These are phyloP conservation scores for Idris sp. DNA, from an alignment of 1,140 invertebrate genomes.

Conservation along the genomic window DNA sequence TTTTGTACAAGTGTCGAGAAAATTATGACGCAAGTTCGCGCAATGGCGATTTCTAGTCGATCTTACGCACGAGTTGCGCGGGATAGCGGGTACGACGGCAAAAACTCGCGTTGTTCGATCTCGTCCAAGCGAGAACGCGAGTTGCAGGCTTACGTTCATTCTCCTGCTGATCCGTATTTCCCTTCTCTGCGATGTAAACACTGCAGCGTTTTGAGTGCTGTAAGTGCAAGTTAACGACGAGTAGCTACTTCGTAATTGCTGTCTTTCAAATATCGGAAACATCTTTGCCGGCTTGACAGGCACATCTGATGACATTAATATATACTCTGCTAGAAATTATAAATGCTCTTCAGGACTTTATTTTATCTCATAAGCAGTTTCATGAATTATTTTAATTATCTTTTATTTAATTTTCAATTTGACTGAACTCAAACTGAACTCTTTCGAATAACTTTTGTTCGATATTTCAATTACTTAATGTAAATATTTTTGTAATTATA, in stretches of 20 bases:
- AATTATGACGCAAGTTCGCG: slow-evolving; percentile 63
- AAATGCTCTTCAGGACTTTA: too few relatives aligned
- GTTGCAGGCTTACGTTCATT: slow-evolving; percentile 52
- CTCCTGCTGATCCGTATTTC: slow-evolving; percentile 62
- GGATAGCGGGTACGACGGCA: slow-evolving; percentile 57
- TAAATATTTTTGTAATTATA: too few relatives aligned
- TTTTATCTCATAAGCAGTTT: too few relatives aligned
- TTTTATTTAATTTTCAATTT: too few relatives aligned
- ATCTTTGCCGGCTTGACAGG: slow-evolving; percentile 16
- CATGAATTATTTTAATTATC: too few relatives aligned
- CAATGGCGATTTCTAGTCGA: slow-evolving; percentile 60
- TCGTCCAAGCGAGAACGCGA: slow-evolving; percentile 60
- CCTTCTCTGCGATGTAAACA: slow-evolving; percentile 58
- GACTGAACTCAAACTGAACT: too few relatives aligned
- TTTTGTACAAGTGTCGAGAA: slow-evolving; percentile 59
- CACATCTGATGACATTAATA: too few relatives aligned
- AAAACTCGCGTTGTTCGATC: slow-evolving; percentile 63
- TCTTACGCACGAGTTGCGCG: slow-evolving; percentile 61
- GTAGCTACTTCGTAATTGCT: slow-evolving; percentile 38
- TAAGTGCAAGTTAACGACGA: slow-evolving; percentile 57
- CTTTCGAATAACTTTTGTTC: too few relatives aligned
- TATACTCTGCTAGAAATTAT: too few relatives aligned
- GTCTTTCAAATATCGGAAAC: slow-evolving; percentile 24
- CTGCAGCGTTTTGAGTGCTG: slow-evolving; percentile 38
- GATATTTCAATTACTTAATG: too few relatives aligned